These are phyloP conservation scores for Sternotherus odoratus DNA, from an alignment of 2,797 vertebrate genomes.

Conservation along the genomic window DNA sequence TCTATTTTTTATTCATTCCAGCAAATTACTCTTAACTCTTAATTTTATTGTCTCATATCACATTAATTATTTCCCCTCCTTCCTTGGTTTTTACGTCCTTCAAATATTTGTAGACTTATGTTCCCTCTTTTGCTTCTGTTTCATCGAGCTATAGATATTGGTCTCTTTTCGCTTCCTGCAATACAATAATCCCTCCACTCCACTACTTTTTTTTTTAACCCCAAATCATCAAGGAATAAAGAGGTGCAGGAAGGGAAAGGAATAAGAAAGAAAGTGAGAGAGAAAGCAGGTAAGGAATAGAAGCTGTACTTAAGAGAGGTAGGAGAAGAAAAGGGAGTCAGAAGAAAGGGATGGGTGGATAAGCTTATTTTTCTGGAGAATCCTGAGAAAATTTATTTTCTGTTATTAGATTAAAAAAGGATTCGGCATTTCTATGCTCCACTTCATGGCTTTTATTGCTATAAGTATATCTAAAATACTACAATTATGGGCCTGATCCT, in stretches of 20 bases:
- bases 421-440: neutral
- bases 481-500: neutral
- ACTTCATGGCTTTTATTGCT: too few relatives aligned
- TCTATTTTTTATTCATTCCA: neutral
- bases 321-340: neutral
- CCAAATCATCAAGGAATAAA: neutral
- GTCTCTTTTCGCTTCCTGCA: neutral
- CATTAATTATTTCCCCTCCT: neutral
- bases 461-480: neutral
- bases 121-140: neutral
- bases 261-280: neutral
- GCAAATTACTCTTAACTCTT: fast-evolving
- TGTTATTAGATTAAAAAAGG: neutral
- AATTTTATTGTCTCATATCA: neutral
- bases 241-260: neutral
- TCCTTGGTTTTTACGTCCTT: neutral
- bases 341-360: neutral
- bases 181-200: neutral
- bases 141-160: neutral
- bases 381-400: neutral
- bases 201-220: neutral
- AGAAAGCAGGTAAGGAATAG: neutral
- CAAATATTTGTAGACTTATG: neutral
- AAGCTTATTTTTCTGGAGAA: neutral
- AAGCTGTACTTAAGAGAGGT: neutral